These are phyloP conservation scores for Myiothlypis chrysogaster DNA, from an alignment of 2,797 vertebrate genomes.

Conservation along the genomic window DNA sequence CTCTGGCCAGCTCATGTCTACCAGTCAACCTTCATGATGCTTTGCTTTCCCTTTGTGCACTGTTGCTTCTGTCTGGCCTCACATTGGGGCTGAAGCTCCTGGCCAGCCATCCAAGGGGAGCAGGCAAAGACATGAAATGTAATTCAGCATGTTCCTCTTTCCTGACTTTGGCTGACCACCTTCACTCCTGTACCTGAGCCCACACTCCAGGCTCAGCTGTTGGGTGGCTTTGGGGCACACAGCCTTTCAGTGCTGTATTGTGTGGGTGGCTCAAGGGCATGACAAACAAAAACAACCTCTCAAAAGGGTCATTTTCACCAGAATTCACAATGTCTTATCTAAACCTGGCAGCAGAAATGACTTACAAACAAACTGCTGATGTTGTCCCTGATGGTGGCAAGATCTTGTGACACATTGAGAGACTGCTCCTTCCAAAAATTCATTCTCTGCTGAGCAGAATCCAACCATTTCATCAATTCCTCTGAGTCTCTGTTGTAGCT, in stretches of 20 bases:
- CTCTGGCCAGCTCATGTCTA: not conserved
- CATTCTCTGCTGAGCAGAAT: slow-evolving; percentile 75
- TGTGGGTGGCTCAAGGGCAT: not conserved
- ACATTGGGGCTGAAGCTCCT: not conserved
- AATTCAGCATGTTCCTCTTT: not conserved
- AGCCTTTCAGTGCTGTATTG: not conserved
- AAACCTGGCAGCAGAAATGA: not conserved
- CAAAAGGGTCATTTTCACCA: not conserved
- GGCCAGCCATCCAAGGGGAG: not conserved
- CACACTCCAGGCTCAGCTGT: not conserved
- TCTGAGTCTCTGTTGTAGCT: slow-evolving; percentile 81
- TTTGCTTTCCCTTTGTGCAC: not conserved
- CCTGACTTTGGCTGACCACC: not conserved
- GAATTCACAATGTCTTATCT: not conserved
- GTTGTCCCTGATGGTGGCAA: slow-evolving; percentile 68
- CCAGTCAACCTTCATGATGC: not conserved
- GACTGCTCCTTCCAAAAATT: slow-evolving; percentile 78
- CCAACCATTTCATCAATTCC: slow-evolving; percentile 82
- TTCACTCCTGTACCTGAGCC: not conserved
- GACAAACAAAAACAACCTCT: not conserved
- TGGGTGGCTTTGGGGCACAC: not conserved
- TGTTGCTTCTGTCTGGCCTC: not conserved
- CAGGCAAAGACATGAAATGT: not conserved
- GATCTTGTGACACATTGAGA: slow-evolving; percentile 71
- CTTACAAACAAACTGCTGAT: slow-evolving; percentile 83